Evolutionary conservation across 2,888 invertebrate species (phyloP), one percentile per base, ranked within the genome.

Genomic region (Epiblema foenella): DNA sequence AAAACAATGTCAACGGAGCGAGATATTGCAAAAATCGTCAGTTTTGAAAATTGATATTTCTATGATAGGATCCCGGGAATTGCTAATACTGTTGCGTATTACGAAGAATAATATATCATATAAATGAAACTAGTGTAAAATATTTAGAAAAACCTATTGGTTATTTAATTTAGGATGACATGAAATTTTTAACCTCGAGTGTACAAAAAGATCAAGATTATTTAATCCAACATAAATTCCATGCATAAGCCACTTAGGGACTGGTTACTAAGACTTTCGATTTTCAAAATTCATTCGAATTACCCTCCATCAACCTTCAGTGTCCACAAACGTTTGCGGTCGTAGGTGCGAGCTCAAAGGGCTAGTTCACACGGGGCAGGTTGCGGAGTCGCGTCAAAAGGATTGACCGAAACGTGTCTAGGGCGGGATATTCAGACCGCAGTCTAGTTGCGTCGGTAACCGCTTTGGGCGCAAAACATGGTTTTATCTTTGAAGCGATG

Each of bases 301-400:
- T 52, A 54, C 52, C 64, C 52, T 54, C 24, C 20, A 33, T 12
- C 79, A 81, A 81, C 79, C 79, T 77, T 79, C 77, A 81, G 86
- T 84, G 85, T 85, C 82, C 83, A 84, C 85, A 87, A 84, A 86
- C 86, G 88, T 90, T 91, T 91, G 92, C 86, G 92, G 92, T 89
- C 77, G 79, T 82, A 90, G 91, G 91, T 90, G 90, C 85, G 86
- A 90, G 88, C 83, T 91, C 90, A 91, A 91, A 93, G 89, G 89
- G 86, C 84, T 81, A 81, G 85, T 89, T 89, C 88, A 85, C 89
- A 87, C 88, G 79, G 77, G 67, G 65, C 83, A 83, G 82, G 82
- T 79, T 80, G 80, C 77, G 80, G 77, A 67, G 65, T 51, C 59
- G 85, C 85, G 86, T 88, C 88, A 87, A 89, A 90, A 88, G 89